Percentiles rank a stretch among this genome's conserved stretches.
Conservation (phyloP, 2,113 vertebrate species). For the Erpornis zantholeuca region DNA sequence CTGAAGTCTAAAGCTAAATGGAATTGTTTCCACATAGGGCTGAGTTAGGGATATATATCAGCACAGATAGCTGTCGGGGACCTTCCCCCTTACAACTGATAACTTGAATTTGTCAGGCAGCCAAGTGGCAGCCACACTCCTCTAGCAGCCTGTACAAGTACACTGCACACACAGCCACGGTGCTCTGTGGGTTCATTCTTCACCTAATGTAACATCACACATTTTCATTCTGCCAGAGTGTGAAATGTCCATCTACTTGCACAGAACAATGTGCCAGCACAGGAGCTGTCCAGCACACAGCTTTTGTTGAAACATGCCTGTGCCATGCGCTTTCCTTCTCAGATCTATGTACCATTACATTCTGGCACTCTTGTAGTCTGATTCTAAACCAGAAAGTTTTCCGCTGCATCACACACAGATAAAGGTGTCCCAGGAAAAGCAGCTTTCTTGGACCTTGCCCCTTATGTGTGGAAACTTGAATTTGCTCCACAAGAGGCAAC, state of each 20-base stretch:
- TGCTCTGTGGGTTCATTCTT: neutral
- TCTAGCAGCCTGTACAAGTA: neutral
- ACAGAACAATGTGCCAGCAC: neutral
- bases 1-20: neutral
- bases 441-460: neutral
- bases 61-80: neutral
- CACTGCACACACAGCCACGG: neutral
- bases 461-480: neutral
- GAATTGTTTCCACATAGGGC: neutral
- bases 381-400: neutral
- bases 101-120: neutral
- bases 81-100: neutral
- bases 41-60: neutral
- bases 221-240: neutral
- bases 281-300: neutral
- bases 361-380: neutral
- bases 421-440: neutral
- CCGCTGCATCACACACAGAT: neutral
- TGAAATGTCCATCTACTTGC: neutral
- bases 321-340: neutral
- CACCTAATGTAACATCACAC: rapidly evolving
- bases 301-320: neutral
- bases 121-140: neutral
- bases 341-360: neutral
- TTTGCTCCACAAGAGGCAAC: neutral